Base-by-base conservation (phyloP, 2,888 invertebrate species). In the Eugnorisma glareosa region DNA sequence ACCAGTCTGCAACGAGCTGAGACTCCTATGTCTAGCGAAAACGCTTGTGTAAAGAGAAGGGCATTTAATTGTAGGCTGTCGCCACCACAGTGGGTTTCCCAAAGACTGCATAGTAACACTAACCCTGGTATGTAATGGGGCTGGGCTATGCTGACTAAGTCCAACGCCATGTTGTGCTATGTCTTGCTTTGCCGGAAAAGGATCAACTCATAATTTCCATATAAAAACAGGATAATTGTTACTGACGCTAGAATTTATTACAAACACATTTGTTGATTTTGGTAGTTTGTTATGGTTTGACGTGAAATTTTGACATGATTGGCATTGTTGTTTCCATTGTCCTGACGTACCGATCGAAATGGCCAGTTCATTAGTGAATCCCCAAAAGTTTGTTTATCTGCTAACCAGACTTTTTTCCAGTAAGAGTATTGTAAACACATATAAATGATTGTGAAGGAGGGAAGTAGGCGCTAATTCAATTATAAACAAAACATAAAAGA, bases 51-150 rank as follows among this genome's bases (percentile, higher is more conserved):
- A 48, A 57, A 40, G 31, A 40, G 45, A 78, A 48, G 59, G 66
- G 24, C 43, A 35, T n/a, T 1, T 35, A 68, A 64, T 69, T 43
- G 45, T 5, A 35, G 35, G 18, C 15, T 64, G 10, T 48, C 48
- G 35, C 51, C 61, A 35, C 28, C 51, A 74, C 63, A 13, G 37
- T 69, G 35, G 31, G 31, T 43, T 66, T 51, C 57, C 51, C 61
- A 61, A 74, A 78, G 35, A 69, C 69, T 37, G 11, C 10, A 37
- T 66, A 31, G 4, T 1, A n/a, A 59, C 5, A 93, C 96, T 94
- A 95, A 98, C 98, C 98, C 98, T 68, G 98, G 98, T 82, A 98
- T 97, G 82, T 97, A 97, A 94, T 98, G 98, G 0, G 98, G 98
- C 89, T 98, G 97, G 51, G 98, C 97, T 48, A 98, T 98, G 84